Evolutionary conservation across 2,888 invertebrate genomes (phyloP), one percentile per base, ranked within the genome.

Genomic region (Harpalus rubripes): DNA sequence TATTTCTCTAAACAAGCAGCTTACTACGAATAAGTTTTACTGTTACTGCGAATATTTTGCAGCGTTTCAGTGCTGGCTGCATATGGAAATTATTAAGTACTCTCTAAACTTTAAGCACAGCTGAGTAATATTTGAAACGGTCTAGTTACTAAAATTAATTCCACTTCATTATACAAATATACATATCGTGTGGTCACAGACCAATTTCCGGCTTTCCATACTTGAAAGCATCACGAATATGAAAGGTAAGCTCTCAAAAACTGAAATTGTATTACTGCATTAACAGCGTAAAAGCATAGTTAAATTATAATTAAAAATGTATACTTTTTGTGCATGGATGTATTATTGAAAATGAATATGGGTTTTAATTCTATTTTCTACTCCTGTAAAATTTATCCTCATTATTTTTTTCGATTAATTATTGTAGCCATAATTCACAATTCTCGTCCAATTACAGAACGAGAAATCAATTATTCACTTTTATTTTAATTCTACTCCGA

Each of bases 211-310:
- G 44, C 44, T 59, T 1, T 15, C 15, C 59, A 59, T 59, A 15
- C 7, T 59, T 15, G 7, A n/a, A 59, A 59, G 59, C 15, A 59
- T 0, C 16, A 59, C n/a, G 16, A n/a, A 59, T 59, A 15, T 59
- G 16, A 59, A 16, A 0, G 16, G 59, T 59, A 59, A 10, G 59
- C 59, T 59, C 59, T 59, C 59, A 16, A 59, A 59, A 59, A 32
- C 32, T 32, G 32, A 32, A 5, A 32, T 32, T 5, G 5, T 6
- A 32, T 32, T 32, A 1, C 5, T 32, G 2, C 32, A 32, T 32
- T 5, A 32, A 59, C 59, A 59, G n/a, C 4, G 7, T 16, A 59
- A 22, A 22, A 22, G 22, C 22, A 22, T 22, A 22, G 22, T 22
- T 22, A 22, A 1, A 22, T 22, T 22, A 22, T 22, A 22, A n/a